Evolutionary conservation across 2,797 vertebrate genomes (phyloP).

Genomic region (Danio jaintianensis): DNA sequence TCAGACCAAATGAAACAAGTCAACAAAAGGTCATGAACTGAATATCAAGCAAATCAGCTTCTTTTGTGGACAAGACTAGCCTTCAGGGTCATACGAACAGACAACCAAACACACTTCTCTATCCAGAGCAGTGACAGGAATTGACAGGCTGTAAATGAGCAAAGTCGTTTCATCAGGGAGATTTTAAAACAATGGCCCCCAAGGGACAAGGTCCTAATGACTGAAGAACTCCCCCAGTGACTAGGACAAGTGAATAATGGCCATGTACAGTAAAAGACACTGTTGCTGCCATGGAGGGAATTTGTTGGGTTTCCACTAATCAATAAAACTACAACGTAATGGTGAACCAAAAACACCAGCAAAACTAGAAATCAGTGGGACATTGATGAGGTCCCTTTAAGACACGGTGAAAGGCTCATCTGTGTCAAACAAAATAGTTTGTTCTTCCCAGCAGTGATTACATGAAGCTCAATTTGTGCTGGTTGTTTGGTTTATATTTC

Average conservation of each 20-base stretch:
- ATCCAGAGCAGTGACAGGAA: conserved; percentile 14
- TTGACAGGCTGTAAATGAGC: conserved; percentile 30
- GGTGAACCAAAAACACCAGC: conserved; percentile 4
- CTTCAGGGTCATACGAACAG: conserved; percentile 12
- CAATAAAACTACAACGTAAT: conserved; percentile 10
- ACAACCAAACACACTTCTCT: conserved; percentile 9
- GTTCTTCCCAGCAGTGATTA: background rate
- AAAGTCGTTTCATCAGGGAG: conserved; percentile 27
- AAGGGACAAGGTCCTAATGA: conserved; percentile 30
- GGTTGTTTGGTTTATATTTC: conserved; percentile 2
- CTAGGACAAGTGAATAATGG: background rate
- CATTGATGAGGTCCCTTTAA: background rate
- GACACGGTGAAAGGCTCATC: background rate
- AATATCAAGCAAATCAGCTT: conserved; percentile 4
- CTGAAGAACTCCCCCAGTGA: background rate
- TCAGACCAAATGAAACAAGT: background rate
- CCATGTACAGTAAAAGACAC: background rate
- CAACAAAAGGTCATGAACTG: background rate
- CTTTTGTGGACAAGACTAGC: background rate
- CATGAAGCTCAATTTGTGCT: background rate
- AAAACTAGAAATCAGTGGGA: background rate
- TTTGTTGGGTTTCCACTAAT: conserved; percentile 11
- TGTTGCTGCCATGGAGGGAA: background rate
- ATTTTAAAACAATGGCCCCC: conserved; percentile 10
- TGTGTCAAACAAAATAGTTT: background rate